These are phyloP conservation scores for Dasyurus viverrinus DNA, from an alignment of 2,113 vertebrate genomes.

Conservation along the genomic window DNA sequence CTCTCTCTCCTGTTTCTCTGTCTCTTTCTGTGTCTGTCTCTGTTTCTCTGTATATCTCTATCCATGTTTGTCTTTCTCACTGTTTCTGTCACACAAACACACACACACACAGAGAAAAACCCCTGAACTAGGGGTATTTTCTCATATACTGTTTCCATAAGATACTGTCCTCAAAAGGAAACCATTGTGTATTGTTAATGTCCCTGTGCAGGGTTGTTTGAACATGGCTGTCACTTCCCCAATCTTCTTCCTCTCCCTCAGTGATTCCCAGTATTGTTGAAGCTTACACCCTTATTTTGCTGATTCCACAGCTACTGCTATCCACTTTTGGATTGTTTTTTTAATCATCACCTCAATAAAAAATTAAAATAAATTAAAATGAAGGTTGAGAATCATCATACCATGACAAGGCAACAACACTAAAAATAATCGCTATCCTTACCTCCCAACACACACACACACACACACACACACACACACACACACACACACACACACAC, in stretches of 20 bases:
- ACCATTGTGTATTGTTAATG: not conserved
- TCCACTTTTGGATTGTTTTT: constrained; percentile 40
- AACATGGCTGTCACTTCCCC: accelerated
- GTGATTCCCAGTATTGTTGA: accelerated
- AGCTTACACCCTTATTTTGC: not conserved
- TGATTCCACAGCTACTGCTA: constrained; percentile 35
- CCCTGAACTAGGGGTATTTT: not conserved
- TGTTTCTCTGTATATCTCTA: too few species aligned
- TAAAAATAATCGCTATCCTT: constrained; percentile 20
- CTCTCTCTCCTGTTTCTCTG: too few species aligned
- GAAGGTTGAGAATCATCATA: constrained; percentile 47
- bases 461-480: too few species aligned
- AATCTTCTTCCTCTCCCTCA: not conserved
- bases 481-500: too few species aligned
- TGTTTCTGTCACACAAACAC: not conserved
- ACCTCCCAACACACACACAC: not conserved
- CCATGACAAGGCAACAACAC: constrained; percentile 44
- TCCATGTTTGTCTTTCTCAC: too few species aligned
- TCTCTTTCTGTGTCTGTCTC: too few species aligned
- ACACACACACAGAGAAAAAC: not conserved
- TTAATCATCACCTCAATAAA: constrained; percentile 14
- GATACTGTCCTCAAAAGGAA: not conserved
- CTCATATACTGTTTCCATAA: not conserved
- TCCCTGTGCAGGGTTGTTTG: not conserved
- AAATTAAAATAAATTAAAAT: constrained; percentile 54